Percentiles rank a stretch among this genome's conserved stretches.
Conservation (phyloP, 1,140 invertebrate genomes). For the Onthophagus taurus region DNA sequence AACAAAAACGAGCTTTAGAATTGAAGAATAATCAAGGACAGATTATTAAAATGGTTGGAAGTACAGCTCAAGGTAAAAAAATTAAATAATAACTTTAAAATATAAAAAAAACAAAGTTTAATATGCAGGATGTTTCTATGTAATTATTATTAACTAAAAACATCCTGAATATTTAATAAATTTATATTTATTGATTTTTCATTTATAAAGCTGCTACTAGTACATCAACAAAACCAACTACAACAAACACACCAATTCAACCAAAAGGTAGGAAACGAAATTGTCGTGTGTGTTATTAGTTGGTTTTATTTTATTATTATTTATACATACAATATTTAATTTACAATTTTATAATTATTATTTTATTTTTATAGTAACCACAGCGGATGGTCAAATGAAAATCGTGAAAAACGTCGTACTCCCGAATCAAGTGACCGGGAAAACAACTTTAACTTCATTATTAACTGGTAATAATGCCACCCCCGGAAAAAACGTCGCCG, state of each 20-base stretch:
- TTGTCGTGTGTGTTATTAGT: no score
- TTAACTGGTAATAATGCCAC: constrained; percentile 48
- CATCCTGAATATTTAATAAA: neutral
- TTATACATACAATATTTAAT: constrained; percentile 11
- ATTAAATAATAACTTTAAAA: neutral
- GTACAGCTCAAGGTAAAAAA: constrained; percentile 41
- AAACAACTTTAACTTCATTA: constrained; percentile 59
- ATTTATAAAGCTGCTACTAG: constrained; percentile 28
- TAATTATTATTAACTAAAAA: constrained; percentile 2
- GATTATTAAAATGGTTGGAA: constrained; percentile 46
- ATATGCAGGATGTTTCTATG: no score
- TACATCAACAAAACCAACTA: constrained; percentile 28
- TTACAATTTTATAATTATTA: neutral
- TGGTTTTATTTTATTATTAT: constrained; percentile 21
- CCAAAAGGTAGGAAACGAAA: constrained; percentile 33
- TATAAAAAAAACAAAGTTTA: no score
- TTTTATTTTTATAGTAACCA: constrained; percentile 23
- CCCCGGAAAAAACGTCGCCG: constrained; percentile 55
- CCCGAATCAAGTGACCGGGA: constrained; percentile 46
- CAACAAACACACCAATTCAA: constrained; percentile 33
- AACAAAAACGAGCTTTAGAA: constrained; percentile 69
- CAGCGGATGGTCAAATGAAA: constrained; percentile 48
- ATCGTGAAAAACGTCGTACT: constrained; percentile 52
- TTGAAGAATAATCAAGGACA: constrained; percentile 42
- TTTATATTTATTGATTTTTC: constrained; percentile 18